Percentiles rank a stretch among this genome's conserved stretches.
phyloP scores from a whole-genome alignment of 2,888 invertebrate species.

The Dicyrtomina minuta region DNA sequence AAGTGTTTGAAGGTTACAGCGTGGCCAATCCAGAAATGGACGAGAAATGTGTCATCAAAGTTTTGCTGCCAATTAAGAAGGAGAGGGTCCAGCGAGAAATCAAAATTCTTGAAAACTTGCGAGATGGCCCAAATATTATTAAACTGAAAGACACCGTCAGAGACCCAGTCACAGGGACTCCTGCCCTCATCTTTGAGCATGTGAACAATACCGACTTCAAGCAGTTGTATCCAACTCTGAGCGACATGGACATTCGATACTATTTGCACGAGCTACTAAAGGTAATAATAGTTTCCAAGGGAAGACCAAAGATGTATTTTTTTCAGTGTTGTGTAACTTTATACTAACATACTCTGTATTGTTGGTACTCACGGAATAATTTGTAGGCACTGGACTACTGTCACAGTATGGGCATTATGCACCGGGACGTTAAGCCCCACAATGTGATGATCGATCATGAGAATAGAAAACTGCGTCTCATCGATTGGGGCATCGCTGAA shows the following conservation, averaged over 20 bases:
- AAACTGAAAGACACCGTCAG: constrained; percentile 97
- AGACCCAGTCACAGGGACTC: constrained; percentile 88
- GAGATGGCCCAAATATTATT: constrained; percentile 99
- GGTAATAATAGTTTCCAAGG: constrained; percentile 59
- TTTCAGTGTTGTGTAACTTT: too few relatives aligned
- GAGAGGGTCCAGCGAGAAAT: constrained; percentile 99
- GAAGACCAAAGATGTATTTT: too few relatives aligned
- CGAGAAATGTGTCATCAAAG: constrained; percentile 99
- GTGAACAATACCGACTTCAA: constrained; percentile 99
- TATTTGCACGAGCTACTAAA: constrained; percentile 98
- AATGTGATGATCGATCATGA: constrained; percentile 99
- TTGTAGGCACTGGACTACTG: constrained; percentile 89
- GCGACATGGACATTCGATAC: constrained; percentile 99
- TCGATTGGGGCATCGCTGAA: constrained; percentile 99
- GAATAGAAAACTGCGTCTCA: constrained; percentile 95
- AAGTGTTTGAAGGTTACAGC: constrained; percentile 99
- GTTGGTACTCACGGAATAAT: background rate
- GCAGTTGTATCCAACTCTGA: constrained; percentile 98
- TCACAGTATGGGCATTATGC: constrained; percentile 99
- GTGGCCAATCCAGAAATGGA: constrained; percentile 95
- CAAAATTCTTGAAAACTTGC: constrained; percentile 98
- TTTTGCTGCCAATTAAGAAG: constrained; percentile 99
- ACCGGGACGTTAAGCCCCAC: constrained; percentile 99
- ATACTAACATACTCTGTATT: too few relatives aligned
- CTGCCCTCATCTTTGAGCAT: constrained; percentile 99